phyloP scores from a whole-genome alignment of 2,797 vertebrate species.

The Alca torda region DNA sequence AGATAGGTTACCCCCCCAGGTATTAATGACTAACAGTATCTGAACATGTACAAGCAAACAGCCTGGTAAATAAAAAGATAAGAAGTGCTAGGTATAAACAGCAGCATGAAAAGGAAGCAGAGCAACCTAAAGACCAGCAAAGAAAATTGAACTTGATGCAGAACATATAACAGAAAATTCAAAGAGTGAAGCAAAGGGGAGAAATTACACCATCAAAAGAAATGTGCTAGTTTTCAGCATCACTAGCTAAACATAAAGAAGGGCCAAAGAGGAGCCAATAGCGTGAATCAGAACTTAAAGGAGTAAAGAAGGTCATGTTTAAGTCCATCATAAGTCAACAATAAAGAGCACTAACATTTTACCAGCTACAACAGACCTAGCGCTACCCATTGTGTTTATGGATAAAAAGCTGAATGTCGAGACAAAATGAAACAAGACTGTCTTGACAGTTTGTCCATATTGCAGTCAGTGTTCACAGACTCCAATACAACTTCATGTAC shows the following conservation, averaged over 20 bases:
- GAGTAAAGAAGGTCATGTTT: not conserved
- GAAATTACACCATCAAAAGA: not conserved
- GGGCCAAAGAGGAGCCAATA: not conserved
- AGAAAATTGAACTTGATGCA: not conserved
- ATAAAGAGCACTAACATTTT: not conserved
- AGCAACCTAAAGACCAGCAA: not conserved
- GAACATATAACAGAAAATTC: not conserved
- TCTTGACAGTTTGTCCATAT: not conserved
- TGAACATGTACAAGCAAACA: not conserved
- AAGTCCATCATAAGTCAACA: not conserved
- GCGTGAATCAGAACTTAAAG: not conserved
- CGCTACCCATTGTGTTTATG: not conserved
- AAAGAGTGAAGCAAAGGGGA: not conserved
- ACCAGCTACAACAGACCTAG: not conserved
- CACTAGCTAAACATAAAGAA: not conserved
- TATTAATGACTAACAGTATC: not conserved
- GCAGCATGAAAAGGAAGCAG: not conserved
- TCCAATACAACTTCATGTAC: not conserved
- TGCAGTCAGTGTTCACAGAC: not conserved
- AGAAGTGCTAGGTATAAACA: not conserved
- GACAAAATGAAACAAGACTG: not conserved
- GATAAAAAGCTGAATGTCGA: not conserved
- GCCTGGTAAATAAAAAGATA: not conserved
- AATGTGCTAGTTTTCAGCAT: not conserved
- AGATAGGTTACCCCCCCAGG: not conserved